These are phyloP conservation scores for Capitulum mitella DNA, from an alignment of 2,888 invertebrate genomes.

Conservation along the genomic window DNA sequence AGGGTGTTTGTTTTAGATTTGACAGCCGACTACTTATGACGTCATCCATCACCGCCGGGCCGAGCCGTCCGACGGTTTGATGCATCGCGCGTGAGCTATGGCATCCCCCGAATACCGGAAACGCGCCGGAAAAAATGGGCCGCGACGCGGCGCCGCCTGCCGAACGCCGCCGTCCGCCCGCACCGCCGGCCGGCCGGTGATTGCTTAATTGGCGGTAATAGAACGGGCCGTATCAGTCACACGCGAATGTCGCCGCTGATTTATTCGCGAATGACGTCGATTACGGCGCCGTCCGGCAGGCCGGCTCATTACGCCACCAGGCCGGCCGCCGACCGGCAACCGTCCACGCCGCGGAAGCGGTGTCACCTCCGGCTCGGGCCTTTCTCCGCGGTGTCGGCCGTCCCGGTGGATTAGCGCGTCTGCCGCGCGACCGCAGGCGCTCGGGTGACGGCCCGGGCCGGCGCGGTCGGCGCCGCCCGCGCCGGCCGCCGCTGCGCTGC, in stretches of 20 bases:
- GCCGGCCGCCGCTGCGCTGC: no score
- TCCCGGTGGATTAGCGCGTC: no score
- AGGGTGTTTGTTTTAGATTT: not conserved
- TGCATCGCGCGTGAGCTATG: not conserved
- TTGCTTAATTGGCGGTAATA: not conserved
- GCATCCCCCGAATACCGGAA: not conserved
- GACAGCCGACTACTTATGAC: slow-evolving; percentile 11
- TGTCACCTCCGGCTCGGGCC: no score
- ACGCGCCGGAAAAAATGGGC: not conserved
- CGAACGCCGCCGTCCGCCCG: not conserved
- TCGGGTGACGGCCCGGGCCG: no score
- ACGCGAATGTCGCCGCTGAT: not conserved
- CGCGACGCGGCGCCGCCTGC: not conserved
- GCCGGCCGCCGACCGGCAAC: no score
- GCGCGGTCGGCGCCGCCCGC: no score
- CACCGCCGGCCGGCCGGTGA: no score
- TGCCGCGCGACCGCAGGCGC: no score
- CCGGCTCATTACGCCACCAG: no score
- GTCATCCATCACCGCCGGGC: not conserved
- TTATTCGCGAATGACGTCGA: not conserved
- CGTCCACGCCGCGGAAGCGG: no score
- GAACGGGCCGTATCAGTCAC: not conserved
- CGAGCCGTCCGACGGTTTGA: not conserved
- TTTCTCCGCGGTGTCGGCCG: no score
- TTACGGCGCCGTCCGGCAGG: no score